phyloP scores from a whole-genome alignment of 2,888 invertebrate genomes.

The Petrophora chlorosata region DNA sequence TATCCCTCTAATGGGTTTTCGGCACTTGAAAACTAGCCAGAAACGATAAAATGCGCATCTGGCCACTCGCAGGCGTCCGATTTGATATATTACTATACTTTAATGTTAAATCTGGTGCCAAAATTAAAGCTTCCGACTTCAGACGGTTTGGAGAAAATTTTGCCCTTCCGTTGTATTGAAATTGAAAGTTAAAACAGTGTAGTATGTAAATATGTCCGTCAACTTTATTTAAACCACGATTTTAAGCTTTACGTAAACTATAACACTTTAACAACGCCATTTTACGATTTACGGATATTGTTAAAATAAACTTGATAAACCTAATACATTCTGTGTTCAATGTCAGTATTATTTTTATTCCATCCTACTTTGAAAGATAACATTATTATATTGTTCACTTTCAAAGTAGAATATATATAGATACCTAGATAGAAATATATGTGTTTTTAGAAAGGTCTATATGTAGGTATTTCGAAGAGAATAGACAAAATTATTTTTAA shows the following conservation, averaged over 20 bases:
- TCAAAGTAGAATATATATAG: too few species aligned
- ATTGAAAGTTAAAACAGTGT: slow-evolving; percentile 5
- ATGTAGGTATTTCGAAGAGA: not conserved
- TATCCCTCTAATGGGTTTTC: slow-evolving; percentile 76
- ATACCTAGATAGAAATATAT: not conserved
- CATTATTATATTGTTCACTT: too few species aligned
- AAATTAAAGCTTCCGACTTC: slow-evolving; percentile 58
- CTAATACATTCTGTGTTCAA: not conserved
- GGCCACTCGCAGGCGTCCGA: slow-evolving; percentile 64
- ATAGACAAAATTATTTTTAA: not conserved
- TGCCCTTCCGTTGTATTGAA: slow-evolving; percentile 14
- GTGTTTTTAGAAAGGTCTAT: not conserved
- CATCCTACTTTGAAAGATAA: too few species aligned
- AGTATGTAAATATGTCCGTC: not conserved
- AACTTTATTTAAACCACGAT: too few species aligned
- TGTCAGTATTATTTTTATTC: slow-evolving; percentile 4
- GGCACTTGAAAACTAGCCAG: slow-evolving; percentile 81
- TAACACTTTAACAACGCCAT: not conserved
- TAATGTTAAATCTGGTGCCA: slow-evolving; percentile 68
- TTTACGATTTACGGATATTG: slow-evolving; percentile 6
- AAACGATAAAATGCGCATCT: slow-evolving; percentile 77
- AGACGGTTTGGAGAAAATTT: slow-evolving; percentile 31
- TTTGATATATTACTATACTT: slow-evolving; percentile 72
- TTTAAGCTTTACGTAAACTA: not conserved
- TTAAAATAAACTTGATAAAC: not conserved